phyloP scores from a whole-genome alignment of 1,140 invertebrate species.

The Achatina immaculata region DNA sequence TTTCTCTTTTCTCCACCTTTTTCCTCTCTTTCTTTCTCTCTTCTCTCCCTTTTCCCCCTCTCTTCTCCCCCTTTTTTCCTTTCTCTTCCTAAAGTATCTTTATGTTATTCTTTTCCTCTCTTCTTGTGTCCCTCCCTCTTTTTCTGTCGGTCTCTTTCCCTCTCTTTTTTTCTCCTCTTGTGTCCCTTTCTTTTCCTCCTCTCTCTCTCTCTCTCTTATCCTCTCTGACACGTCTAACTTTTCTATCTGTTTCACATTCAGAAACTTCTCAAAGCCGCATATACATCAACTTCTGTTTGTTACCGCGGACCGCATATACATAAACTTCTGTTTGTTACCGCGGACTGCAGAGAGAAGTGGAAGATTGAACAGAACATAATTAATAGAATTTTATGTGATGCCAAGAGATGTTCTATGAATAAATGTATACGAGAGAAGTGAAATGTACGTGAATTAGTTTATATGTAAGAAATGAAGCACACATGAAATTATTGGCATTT shows the following conservation, averaged over 20 bases:
- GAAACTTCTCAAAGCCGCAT: too few relatives aligned
- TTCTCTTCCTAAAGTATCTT: not conserved
- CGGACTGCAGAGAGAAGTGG: too few relatives aligned
- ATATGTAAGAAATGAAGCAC: too few relatives aligned
- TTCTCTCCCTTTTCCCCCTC: conserved; percentile 17
- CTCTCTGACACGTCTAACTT: not conserved
- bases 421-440: too few relatives aligned
- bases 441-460: too few relatives aligned
- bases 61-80: conserved; percentile 8
- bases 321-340: too few relatives aligned
- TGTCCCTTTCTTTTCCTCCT: not conserved
- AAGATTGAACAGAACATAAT: too few relatives aligned
- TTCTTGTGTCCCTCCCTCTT: not conserved
- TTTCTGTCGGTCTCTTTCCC: not conserved
- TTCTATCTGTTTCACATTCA: not conserved
- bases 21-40: conserved; percentile 16
- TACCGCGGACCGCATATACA: too few relatives aligned
- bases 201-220: conserved; percentile 31
- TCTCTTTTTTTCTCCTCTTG: not conserved
- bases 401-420: too few relatives aligned
- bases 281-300: too few relatives aligned
- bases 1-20: not conserved
- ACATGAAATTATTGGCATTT: too few relatives aligned
- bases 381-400: too few relatives aligned
- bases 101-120: not conserved